Conservation (phyloP, 2,113 vertebrate species). For the Oncorhynchus nerka region DNA sequence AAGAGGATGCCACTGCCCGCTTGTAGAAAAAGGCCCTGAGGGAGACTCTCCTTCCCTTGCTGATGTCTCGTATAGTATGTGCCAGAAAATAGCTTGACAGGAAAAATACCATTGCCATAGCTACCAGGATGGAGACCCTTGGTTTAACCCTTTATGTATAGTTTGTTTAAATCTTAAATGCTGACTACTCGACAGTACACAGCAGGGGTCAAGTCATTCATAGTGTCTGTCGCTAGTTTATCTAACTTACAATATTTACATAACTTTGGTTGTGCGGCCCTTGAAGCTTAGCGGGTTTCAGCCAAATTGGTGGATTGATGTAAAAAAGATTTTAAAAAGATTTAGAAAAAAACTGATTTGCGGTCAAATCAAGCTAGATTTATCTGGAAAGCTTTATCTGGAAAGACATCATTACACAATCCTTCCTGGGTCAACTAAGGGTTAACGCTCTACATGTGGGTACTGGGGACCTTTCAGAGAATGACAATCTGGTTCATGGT, state of each 20-base stretch:
- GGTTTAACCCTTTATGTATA: not conserved
- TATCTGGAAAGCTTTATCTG: too few relatives aligned
- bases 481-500: too few relatives aligned
- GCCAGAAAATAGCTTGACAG: slow-evolving; percentile 11
- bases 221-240: not conserved
- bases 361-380: too few relatives aligned
- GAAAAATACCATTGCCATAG: slow-evolving; percentile 8
- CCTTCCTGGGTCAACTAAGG: too few relatives aligned
- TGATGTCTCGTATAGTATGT: slow-evolving; percentile 1
- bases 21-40: slow-evolving; percentile 38
- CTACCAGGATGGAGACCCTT: not conserved
- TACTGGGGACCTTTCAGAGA: too few relatives aligned
- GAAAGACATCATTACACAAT: too few relatives aligned
- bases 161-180: not conserved
- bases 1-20: slow-evolving; percentile 47
- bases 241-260: not conserved
- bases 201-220: not conserved
- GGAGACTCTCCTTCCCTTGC: slow-evolving; percentile 27
- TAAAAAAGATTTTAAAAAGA: too few relatives aligned
- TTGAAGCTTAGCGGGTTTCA: too few relatives aligned
- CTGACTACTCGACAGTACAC: not conserved
- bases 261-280: too few relatives aligned
- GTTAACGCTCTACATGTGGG: too few relatives aligned
- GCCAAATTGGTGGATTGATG: too few relatives aligned
- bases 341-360: too few relatives aligned